phyloP scores from a whole-genome alignment of 2,888 invertebrate species.

The Chrysina gloriosa region DNA sequence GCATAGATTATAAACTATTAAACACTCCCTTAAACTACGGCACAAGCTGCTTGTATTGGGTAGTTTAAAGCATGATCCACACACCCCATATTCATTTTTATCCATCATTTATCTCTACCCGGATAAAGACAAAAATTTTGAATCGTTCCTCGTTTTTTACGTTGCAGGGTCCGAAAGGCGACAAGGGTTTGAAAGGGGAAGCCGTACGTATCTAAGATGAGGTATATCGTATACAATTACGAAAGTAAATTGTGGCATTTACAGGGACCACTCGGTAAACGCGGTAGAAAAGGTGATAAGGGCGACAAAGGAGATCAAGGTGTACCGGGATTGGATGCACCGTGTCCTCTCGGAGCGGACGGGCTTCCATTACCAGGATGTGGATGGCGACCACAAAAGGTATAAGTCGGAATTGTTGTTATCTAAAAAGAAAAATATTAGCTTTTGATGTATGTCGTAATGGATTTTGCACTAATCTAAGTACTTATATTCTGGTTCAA shows the following conservation, averaged over 20 bases:
- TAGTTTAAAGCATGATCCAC: conserved; percentile 43
- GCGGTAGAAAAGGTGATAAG: conserved; percentile 91
- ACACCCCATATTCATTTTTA: conserved; percentile 17
- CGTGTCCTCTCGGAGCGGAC: conserved; percentile 97
- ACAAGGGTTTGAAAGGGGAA: conserved; percentile 88
- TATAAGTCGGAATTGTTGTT: no score
- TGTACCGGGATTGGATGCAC: conserved; percentile 96
- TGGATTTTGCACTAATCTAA: no score
- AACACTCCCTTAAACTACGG: conserved; percentile 9
- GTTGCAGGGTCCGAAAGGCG: conserved; percentile 87
- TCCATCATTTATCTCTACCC: conserved; percentile 5
- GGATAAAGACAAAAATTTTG: not conserved
- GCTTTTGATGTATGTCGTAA: no score
- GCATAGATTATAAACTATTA: conserved; percentile 20
- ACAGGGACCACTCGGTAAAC: conserved; percentile 88
- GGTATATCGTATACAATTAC: not conserved
- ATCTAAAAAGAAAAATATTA: no score
- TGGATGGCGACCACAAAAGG: conserved; percentile 92
- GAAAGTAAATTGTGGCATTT: not conserved
- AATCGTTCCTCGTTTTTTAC: conserved; percentile 1
- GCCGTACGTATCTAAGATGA: conserved; percentile 72
- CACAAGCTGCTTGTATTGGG: conserved; percentile 36
- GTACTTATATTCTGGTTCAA: no score
- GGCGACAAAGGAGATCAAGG: conserved; percentile 96
- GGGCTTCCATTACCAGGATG: conserved; percentile 96